Evolutionary conservation across 2,888 invertebrate genomes (phyloP).

Genomic region (Patella pellucida): DNA sequence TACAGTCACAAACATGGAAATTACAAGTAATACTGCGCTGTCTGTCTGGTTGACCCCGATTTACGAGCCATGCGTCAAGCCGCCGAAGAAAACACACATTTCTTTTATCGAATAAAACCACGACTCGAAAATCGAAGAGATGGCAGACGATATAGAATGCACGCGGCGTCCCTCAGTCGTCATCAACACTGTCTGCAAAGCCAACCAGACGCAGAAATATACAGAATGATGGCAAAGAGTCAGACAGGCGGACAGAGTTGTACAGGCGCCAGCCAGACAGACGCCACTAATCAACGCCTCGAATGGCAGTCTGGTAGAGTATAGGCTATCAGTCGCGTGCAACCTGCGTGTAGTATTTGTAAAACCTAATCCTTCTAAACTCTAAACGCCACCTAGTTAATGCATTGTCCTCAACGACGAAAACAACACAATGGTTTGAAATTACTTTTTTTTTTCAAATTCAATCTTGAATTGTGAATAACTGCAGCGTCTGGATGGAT

Average conservation of each 20-base stretch:
- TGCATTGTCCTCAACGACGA: too few relatives aligned
- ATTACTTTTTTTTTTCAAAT: too few relatives aligned
- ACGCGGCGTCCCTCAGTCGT: slow-evolving; percentile 12
- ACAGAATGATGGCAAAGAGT: slow-evolving; percentile 1
- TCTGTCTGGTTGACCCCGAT: slow-evolving; percentile 8
- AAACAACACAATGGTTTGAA: too few relatives aligned
- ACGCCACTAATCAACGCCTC: slow-evolving; percentile 1
- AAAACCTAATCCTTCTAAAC: too few relatives aligned
- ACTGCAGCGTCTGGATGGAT: too few relatives aligned
- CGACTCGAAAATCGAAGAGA: slow-evolving; percentile 9
- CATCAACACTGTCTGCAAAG: slow-evolving; percentile 5
- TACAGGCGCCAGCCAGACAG: slow-evolving; percentile 7
- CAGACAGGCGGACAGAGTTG: slow-evolving; percentile 7
- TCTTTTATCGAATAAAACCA: slow-evolving; percentile 11
- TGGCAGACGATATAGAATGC: slow-evolving; percentile 12
- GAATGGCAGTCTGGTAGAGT: too few relatives aligned
- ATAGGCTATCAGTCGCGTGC: too few relatives aligned
- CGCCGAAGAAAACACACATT: slow-evolving; percentile 10
- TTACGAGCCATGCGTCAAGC: slow-evolving; percentile 12
- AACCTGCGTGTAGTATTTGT: too few relatives aligned
- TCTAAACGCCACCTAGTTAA: too few relatives aligned
- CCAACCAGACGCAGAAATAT: slow-evolving; percentile 2
- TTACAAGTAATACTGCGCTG: slow-evolving; percentile 4
- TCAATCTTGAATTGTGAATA: too few relatives aligned
- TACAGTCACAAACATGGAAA: slow-evolving; percentile 2